Conservation (phyloP, 2,113 vertebrate species). For the Nyctereutes procyonoides region DNA sequence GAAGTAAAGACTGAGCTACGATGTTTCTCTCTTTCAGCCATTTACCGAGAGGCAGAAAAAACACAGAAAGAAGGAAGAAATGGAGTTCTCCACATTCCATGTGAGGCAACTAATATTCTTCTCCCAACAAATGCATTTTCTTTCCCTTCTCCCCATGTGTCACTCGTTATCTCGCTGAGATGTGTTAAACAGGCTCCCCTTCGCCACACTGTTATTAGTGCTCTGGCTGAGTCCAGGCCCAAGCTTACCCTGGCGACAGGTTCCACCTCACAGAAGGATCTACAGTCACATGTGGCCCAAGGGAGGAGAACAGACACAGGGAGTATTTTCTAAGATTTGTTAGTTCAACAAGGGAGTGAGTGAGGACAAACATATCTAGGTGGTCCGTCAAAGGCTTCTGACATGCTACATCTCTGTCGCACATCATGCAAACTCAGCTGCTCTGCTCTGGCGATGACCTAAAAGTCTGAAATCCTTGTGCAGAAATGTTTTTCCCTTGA, state of each 20-base stretch:
- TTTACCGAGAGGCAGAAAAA: not conserved
- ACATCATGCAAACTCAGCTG: not conserved
- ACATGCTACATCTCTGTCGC: not conserved
- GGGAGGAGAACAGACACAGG: not conserved
- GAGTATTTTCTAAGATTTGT: not conserved
- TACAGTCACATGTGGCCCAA: not conserved
- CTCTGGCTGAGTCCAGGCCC: not conserved
- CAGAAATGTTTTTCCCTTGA: not conserved
- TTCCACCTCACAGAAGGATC: not conserved
- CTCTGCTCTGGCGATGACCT: not conserved
- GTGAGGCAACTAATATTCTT: not conserved
- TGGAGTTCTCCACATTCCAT: not conserved
- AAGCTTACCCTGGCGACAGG: not conserved
- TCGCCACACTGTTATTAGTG: not conserved
- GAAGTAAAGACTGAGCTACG: not conserved
- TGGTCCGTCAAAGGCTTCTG: not conserved
- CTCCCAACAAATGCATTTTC: not conserved
- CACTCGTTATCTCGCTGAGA: not conserved
- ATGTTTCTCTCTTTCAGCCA: not conserved
- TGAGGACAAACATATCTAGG: not conserved
- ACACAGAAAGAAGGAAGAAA: not conserved
- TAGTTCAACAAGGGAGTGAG: not conserved
- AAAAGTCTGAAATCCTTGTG: not conserved
- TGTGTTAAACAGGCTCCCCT: no score
- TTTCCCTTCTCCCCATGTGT: not conserved